Base-by-base conservation (phyloP, 2,113 vertebrate species). In the Hystrix cristata region DNA sequence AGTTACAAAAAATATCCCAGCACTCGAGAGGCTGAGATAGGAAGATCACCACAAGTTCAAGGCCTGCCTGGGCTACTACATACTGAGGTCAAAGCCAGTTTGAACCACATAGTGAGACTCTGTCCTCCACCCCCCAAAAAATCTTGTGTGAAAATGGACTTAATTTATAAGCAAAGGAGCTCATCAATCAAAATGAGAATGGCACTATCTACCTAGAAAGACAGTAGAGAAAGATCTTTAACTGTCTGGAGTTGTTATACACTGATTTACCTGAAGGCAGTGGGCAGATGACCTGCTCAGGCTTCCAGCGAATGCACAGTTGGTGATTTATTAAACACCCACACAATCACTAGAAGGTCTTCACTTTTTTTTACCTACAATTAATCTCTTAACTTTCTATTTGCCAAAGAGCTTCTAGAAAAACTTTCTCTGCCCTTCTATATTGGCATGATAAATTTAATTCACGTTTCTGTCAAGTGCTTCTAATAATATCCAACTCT, bases 141-240 rank as follows among this genome's bases (percentile, higher is more conserved):
- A 93, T 86, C 14, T 16, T 53, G 53, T n/a, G 43, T 92, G n/a
- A 43, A 95, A 79, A 85, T 69, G 43, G 80, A 38, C 48, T 83
- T 84, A 55, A 80, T 60, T 91, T 94, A 86, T 64, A 87, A 62
- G 43, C 25, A 96, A 92, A 57, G 14, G 48, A 96, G 86, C 14
- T 90, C 95, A 60, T 96, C 86, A 96, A 71, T 72, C 55, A 31
- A 71, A 89, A 96, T 79, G 55, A 92, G 31, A 87, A 95, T 69
- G 16, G 27, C 51, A 95, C 31, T 69, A 31, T 25, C 21, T 78
- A 72, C 48, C 27, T 23, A 81, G 57, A 48, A 83, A 89, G 76
- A 72, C 2, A 74, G 25, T n/a, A 18, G 31, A 60, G 23, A 95
- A 90, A 60, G 67, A 62, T 51, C 57, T 55, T 91, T 83, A 65